These are phyloP conservation scores for Cheilosia impressa DNA, from an alignment of 2,888 invertebrate genomes.

Conservation along the genomic window DNA sequence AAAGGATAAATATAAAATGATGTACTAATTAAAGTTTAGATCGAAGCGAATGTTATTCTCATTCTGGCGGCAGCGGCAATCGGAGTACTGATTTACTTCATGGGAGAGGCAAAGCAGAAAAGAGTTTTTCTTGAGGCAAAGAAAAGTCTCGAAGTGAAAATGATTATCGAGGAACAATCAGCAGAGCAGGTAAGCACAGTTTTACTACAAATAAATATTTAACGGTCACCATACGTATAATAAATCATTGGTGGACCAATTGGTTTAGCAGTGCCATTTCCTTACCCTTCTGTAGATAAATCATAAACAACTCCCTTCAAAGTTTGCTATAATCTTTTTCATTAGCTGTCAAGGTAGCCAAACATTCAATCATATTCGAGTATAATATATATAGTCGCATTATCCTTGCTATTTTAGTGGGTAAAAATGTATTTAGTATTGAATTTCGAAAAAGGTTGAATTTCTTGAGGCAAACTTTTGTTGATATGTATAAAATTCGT, in stretches of 20 bases:
- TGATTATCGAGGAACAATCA: conserved; percentile 96
- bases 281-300: neutral
- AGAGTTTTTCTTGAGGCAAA: conserved; percentile 95
- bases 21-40: conserved; percentile 84
- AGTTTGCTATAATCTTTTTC: conserved; percentile 13
- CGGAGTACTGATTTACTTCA: conserved; percentile 89
- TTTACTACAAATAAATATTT: neutral
- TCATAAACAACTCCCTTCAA: conserved; percentile 4
- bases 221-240: neutral
- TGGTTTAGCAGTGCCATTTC: neutral
- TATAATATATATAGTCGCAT: neutral
- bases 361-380: conserved; percentile 17
- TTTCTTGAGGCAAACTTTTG: neutral
- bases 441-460: conserved; percentile 1
- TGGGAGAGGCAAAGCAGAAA: conserved; percentile 93
- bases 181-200: conserved; percentile 90
- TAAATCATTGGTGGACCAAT: neutral
- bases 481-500: neutral
- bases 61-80: conserved; percentile 90
- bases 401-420: neutral
- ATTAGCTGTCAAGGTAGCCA: conserved; percentile 4
- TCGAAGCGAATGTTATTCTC: conserved; percentile 89
- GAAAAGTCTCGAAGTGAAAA: conserved; percentile 94
- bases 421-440: conserved; percentile 19
- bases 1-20: neutral